A percentile compares a stretch with the other conserved stretches of the same genome.
Conservation (phyloP, 2,113 vertebrate genomes). For the Gnathonemus longibarbis region DNA sequence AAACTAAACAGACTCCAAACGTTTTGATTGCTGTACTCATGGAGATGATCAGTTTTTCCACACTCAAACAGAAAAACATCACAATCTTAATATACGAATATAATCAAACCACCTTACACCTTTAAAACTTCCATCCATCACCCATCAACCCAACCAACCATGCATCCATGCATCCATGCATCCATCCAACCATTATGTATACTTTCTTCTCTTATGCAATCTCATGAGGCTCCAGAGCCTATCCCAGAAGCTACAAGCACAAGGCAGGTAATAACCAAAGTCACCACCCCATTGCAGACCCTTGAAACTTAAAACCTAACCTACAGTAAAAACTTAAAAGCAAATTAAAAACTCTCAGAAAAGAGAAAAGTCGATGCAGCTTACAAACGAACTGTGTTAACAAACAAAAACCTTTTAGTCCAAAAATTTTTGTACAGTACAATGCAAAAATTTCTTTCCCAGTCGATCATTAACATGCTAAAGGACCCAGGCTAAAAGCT, state of each 20-base stretch:
- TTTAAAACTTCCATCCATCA: neutral
- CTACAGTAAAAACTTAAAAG: neutral
- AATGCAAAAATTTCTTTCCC: neutral
- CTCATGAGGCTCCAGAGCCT: neutral
- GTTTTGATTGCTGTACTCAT: neutral
- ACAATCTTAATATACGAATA: neutral
- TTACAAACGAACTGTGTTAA: neutral
- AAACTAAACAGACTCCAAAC: neutral
- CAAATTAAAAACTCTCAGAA: neutral
- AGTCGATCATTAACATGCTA: neutral
- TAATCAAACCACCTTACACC: neutral
- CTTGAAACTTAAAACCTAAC: neutral
- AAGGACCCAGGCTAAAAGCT: neutral
- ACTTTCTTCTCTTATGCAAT: neutral
- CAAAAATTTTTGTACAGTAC: neutral
- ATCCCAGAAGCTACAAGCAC: neutral
- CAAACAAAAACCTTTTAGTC: neutral
- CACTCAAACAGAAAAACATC: neutral
- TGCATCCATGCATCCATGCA: neutral
- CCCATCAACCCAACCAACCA: too few relatives aligned
- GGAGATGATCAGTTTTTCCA: neutral
- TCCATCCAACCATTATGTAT: neutral
- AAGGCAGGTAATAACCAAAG: neutral
- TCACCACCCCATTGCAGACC: neutral
- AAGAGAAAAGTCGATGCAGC: neutral